phyloP scores from a whole-genome alignment of 2,113 vertebrate genomes.

The Sus scrofa region DNA sequence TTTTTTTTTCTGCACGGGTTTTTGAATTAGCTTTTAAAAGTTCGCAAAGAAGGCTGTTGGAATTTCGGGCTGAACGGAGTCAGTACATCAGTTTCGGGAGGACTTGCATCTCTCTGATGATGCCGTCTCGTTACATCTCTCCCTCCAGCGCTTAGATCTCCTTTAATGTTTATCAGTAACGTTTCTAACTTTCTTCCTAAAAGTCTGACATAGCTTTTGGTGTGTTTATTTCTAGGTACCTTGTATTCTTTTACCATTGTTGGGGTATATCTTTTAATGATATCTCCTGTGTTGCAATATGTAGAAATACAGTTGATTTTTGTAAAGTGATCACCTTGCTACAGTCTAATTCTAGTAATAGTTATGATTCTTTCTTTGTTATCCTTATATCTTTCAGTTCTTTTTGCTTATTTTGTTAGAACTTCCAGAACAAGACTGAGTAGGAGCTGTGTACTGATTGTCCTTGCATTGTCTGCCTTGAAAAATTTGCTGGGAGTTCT shows the following conservation, averaged over 20 bases:
- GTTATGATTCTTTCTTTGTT: neutral
- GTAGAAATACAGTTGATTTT: neutral
- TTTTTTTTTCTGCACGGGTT: neutral
- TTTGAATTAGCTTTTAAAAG: neutral
- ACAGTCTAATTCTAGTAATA: neutral
- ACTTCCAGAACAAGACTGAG: neutral
- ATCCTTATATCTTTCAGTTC: neutral
- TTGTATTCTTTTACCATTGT: neutral
- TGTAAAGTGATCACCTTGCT: neutral
- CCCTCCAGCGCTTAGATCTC: neutral
- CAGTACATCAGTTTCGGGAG: neutral
- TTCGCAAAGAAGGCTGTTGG: neutral
- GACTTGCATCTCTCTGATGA: neutral
- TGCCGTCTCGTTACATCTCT: neutral
- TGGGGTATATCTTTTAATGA: neutral
- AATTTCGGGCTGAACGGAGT: neutral
- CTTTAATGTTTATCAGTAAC: slow-evolving; percentile 20
- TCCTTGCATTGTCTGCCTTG: neutral
- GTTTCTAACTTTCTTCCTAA: neutral
- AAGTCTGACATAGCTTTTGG: neutral
- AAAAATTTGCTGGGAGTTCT: slow-evolving; percentile 4
- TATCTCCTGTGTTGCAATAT: neutral
- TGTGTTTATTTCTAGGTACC: neutral
- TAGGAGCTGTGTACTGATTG: neutral
- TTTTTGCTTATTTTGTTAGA: neutral